Base-by-base conservation (phyloP, 92 coral and sea anemone species). In the Epizoanthus ramosus region DNA sequence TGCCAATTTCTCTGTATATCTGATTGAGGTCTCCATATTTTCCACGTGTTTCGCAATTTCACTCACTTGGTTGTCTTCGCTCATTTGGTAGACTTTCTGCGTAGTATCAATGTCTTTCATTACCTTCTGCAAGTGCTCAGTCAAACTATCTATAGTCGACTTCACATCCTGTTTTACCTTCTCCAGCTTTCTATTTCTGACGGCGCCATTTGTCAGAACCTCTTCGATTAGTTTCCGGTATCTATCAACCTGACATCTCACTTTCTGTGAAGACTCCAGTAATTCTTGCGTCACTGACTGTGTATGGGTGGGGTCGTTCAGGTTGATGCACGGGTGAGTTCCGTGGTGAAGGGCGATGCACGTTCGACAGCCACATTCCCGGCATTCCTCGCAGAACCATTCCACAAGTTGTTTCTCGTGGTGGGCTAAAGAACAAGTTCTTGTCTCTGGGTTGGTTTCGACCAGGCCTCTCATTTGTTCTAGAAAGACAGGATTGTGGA, bases 351-450 rank as follows among this genome's bases (percentile, higher is more conserved):
- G 23, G 9, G 64, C 10, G 24, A 58, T n/a, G 18, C 63, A 58
- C 23, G 63, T 58, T 17, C 63, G 63, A 58, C 63, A 58, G 63
- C 16, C 8, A 21, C 63, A 58, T 18, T 58, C 23, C 23, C 23
- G 63, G 63, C 63, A 58, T 58, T 58, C 23, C 23, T 58, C 23
- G 63, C 63, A 58, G 24, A 58, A 58, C 63, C 63, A 58, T 21
- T 58, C 23, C 19, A 58, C 63, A 18, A 58, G 63, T 21, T 58
- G 19, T 5, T 21, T 6, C 7, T 58, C 63, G 63, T 58, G 63
- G 23, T 58, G 23, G 23, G 63, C 19, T 15, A 17, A 3, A 18
- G 63, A 58, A 58, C 63, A 58, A 6, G 63, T 58, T 1, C 18
- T 21, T 6, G 63, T 18, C 17, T 17, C 23, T 18, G 63, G 63